A percentile compares a stretch with the other conserved stretches of the same genome.
These are phyloP conservation scores for Smittia sp. DNA, from an alignment of 2,888 invertebrate genomes.

Conservation along the genomic window DNA sequence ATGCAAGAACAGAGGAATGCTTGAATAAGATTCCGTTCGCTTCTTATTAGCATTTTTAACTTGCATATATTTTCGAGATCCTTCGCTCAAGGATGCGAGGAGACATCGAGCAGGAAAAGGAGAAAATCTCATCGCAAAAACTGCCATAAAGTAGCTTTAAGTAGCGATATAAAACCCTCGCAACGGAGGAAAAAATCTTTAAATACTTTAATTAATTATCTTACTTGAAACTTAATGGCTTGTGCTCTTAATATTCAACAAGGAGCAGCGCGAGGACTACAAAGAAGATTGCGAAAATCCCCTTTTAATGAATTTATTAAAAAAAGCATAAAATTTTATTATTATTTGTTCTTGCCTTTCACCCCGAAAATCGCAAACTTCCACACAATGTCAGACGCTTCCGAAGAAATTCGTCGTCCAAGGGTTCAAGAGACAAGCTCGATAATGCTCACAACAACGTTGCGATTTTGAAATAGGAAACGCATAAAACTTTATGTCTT, in stretches of 20 bases:
- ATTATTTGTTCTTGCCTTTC: conserved; percentile 26
- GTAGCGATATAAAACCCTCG: not conserved
- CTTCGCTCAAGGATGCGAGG: not conserved
- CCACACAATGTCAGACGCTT: not conserved
- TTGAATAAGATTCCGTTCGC: not conserved
- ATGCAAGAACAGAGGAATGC: not conserved
- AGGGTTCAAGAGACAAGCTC: not conserved
- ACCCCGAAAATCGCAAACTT: not conserved
- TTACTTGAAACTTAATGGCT: conserved; percentile 19
- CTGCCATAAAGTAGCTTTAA: conserved; percentile 11
- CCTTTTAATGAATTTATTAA: conserved; percentile 32
- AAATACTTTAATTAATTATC: conserved; percentile 32
- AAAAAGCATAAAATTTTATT: conserved; percentile 19
- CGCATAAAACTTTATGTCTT: conserved; percentile 19
- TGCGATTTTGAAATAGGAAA: conserved; percentile 15
- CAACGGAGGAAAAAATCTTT: conserved; percentile 1
- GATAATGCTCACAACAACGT: not conserved
- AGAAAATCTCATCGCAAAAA: not conserved
- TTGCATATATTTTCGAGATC: not conserved
- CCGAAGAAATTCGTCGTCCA: not conserved
- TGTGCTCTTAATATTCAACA: conserved; percentile 17
- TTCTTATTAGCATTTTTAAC: conserved; percentile 4
- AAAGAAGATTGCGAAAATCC: conserved; percentile 18
- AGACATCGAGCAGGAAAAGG: not conserved
- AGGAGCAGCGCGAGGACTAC: not conserved